Conservation (phyloP, 2,797 vertebrate genomes). For the Silurus aristotelis region DNA sequence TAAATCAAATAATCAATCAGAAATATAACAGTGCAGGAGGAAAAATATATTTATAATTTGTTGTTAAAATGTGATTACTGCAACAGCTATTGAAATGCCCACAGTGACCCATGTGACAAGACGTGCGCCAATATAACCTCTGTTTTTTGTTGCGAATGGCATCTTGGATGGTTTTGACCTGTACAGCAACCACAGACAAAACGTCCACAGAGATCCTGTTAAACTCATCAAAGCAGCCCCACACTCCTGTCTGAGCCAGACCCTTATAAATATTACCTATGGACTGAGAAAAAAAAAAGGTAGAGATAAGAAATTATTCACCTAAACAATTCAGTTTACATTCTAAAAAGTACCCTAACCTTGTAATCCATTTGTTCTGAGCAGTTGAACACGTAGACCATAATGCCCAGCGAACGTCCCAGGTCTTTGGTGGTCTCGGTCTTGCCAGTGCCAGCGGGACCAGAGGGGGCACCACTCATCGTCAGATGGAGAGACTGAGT, state of each 20-base stretch:
- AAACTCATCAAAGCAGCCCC: conserved; percentile 81
- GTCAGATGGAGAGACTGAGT: conserved; percentile 74
- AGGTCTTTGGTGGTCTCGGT: conserved; percentile 80
- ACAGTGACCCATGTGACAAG: not conserved
- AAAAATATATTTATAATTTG: not conserved
- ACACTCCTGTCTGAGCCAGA: conserved; percentile 77
- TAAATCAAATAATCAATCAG: not conserved
- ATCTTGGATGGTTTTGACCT: conserved; percentile 79
- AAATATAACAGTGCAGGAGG: not conserved
- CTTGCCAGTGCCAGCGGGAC: conserved; percentile 76
- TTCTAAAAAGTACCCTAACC: conserved; percentile 56
- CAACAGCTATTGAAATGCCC: not conserved
- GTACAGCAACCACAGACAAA: conserved; percentile 75
- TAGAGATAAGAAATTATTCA: not conserved
- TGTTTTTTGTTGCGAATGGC: conserved; percentile 78
- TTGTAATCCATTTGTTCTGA: conserved; percentile 85
- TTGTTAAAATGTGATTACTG: not conserved
- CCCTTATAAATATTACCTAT: conserved; percentile 80
- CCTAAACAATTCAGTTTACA: too few species aligned
- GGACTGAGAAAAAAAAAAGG: conserved; percentile 58
- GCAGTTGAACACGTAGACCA: conserved; percentile 83
- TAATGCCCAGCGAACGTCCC: conserved; percentile 79
- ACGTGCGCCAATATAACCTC: conserved; percentile 59
- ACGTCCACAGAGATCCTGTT: conserved; percentile 77
- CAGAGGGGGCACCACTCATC: conserved; percentile 75